Evolutionary conservation across 2,113 vertebrate genomes (phyloP).

Genomic region (Pantherophis guttatus): DNA sequence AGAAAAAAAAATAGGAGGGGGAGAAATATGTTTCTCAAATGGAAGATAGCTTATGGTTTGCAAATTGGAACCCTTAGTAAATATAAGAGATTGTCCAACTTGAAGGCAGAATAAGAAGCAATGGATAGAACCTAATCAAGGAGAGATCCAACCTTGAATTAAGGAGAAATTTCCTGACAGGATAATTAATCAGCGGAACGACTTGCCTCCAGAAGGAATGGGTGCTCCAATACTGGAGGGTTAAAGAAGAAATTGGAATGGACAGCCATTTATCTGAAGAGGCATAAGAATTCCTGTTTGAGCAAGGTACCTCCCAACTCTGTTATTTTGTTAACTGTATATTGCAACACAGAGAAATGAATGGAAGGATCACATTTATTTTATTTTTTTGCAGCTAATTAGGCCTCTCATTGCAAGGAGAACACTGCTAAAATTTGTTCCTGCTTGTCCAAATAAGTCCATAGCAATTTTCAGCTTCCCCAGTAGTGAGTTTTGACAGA

Average conservation of each 20-base stretch:
- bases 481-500: neutral
- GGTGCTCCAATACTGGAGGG: neutral
- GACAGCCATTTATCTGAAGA: neutral
- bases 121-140: neutral
- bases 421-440: neutral
- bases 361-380: neutral
- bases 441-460: neutral
- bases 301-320: neutral
- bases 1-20: neutral
- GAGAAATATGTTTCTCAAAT: neutral
- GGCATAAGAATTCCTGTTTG: neutral
- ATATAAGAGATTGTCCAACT: neutral
- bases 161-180: neutral
- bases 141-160: neutral
- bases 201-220: neutral
- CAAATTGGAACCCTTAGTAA: neutral
- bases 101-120: neutral
- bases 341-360: neutral
- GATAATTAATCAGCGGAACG: neutral
- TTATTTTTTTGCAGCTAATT: neutral
- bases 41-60: neutral
- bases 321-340: neutral
- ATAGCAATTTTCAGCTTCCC: neutral
- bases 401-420: neutral
- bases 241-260: neutral